A percentile compares a stretch with the other conserved stretches of the same genome.
Evolutionary conservation across 2,888 invertebrate genomes (phyloP).

Genomic region (Amphipoea oculea): DNA sequence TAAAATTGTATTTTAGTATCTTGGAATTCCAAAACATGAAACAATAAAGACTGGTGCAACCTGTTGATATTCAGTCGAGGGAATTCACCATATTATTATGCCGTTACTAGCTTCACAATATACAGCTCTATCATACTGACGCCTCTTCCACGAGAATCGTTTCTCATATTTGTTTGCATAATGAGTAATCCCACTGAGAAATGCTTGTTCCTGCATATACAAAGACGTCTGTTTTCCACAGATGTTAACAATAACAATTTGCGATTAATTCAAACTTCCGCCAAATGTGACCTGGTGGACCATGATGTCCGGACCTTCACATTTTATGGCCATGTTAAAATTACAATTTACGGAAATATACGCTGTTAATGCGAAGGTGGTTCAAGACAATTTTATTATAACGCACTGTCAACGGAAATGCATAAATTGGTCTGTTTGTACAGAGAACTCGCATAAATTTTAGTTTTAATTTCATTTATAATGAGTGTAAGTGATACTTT

Average conservation of each 20-base stretch:
- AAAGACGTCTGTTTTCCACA: conserved; percentile 46
- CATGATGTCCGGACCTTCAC: conserved; percentile 69
- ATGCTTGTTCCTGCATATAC: conserved; percentile 23
- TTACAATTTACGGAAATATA: conserved; percentile 73
- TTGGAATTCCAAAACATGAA: conserved; percentile 24
- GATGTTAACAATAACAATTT: conserved; percentile 57
- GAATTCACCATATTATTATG: conserved; percentile 15
- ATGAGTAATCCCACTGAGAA: conserved; percentile 47
- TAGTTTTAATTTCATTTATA: conserved; percentile 60
- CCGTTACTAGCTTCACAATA: conserved; percentile 5
- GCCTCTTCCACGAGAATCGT: conserved; percentile 24
- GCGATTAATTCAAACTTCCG: conserved; percentile 72
- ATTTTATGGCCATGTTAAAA: conserved; percentile 71
- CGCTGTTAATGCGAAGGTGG: conserved; percentile 67
- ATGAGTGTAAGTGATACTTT: conserved; percentile 30
- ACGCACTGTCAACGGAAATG: conserved; percentile 65
- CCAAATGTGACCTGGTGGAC: conserved; percentile 69
- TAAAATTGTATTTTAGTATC: conserved; percentile 24
- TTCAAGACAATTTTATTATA: conserved; percentile 65
- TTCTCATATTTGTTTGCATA: conserved; percentile 39
- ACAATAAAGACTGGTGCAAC: conserved; percentile 30
- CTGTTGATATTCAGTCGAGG: conserved; percentile 17
- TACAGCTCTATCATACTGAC: conserved; percentile 13
- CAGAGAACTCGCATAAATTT: conserved; percentile 66
- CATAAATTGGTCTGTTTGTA: conserved; percentile 61